A percentile compares a stretch with the other conserved stretches of the same genome.
Evolutionary conservation across 2,797 vertebrate species (phyloP).

Genomic region (Sebastiscus tertius): DNA sequence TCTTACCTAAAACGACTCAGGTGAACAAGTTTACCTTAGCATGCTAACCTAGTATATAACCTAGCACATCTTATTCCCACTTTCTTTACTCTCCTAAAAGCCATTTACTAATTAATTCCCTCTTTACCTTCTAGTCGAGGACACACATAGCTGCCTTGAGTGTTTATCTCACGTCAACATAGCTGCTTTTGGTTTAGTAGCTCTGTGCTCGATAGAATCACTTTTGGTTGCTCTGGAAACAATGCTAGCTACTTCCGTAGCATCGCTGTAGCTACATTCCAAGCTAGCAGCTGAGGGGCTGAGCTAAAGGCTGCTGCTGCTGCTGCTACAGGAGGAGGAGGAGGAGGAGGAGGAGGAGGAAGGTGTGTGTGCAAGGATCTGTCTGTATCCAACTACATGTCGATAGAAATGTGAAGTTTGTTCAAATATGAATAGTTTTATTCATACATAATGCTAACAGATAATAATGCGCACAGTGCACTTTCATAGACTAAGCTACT

Average conservation of each 20-base stretch:
- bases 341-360: neutral
- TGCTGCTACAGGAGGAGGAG: no score
- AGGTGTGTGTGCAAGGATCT: neutral
- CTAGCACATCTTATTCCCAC: fast-evolving
- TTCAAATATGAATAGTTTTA: neutral
- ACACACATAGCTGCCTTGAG: conserved; percentile 9
- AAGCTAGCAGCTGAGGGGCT: conserved; percentile 22
- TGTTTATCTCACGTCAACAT: conserved; percentile 37
- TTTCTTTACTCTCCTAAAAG: neutral
- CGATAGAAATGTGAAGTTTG: neutral
- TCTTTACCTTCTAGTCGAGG: conserved; percentile 11
- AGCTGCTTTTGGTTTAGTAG: neutral
- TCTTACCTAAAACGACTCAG: neutral
- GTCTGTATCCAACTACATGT: neutral
- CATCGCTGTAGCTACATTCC: conserved; percentile 40
- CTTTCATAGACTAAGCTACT: no score
- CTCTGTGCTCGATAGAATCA: neutral
- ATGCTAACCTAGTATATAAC: conserved; percentile 8
- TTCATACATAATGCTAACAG: no score
- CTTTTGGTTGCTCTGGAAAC: conserved; percentile 10
- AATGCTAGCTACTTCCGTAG: conserved; percentile 70
- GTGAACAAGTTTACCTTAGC: conserved; percentile 23
- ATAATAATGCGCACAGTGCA: no score
- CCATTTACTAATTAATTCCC: neutral
- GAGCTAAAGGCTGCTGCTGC: neutral